phyloP scores from a whole-genome alignment of 2,888 invertebrate species.

The Sinhomidia bicolor region DNA sequence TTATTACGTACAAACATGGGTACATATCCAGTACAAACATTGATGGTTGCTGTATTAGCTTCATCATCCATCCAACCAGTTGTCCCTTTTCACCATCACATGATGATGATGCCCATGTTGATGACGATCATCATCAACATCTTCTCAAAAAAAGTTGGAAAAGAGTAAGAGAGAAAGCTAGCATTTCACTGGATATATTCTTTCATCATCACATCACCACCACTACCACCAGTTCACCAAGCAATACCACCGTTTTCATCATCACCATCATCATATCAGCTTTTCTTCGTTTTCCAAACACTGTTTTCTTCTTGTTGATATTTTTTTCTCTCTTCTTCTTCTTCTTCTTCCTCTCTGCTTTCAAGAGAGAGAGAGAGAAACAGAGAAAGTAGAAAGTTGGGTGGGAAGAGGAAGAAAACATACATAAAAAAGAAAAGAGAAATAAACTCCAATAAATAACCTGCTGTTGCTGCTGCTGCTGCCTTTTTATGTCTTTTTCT shows the following conservation, averaged over 20 bases:
- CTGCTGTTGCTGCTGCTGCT: conserved; percentile 12
- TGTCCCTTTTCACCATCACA: too few species aligned
- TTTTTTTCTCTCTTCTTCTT: conserved; percentile 1
- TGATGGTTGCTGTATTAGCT: too few species aligned
- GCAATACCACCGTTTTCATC: background rate
- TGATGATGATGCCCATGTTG: too few species aligned
- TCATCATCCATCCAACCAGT: too few species aligned
- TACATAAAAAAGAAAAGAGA: conserved; percentile 46
- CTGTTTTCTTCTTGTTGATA: conserved; percentile 1
- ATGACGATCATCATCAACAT: too few species aligned
- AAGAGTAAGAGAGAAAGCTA: too few species aligned
- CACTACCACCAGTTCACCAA: background rate
- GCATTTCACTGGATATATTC: background rate
- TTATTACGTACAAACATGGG: background rate
- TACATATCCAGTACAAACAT: too few species aligned
- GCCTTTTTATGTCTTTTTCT: background rate
- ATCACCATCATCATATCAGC: background rate
- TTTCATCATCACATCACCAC: background rate
- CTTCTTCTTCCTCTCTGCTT: too few species aligned
- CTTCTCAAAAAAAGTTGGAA: too few species aligned
- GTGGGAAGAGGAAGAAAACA: conserved; percentile 23
- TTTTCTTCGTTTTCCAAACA: background rate
- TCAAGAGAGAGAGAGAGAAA: background rate
- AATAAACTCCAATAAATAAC: conserved; percentile 61
- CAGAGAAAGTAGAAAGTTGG: conserved; percentile 26